Evolutionary conservation across 2,113 vertebrate species (phyloP).

Genomic region (Astur gentilis): DNA sequence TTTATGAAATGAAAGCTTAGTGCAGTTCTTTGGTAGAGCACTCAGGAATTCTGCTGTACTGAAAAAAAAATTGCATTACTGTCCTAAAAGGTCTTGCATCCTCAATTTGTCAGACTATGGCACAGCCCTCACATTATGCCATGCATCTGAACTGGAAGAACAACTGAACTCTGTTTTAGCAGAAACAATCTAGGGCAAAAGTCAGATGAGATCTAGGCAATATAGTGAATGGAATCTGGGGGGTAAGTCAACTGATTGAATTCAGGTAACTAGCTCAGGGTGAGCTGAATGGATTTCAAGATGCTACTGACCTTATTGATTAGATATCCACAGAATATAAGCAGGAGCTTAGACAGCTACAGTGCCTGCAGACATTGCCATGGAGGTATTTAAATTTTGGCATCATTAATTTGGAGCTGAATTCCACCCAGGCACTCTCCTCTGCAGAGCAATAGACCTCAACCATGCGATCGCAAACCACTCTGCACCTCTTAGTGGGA

Average conservation of each 20-base stretch:
- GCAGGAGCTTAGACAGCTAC: neutral
- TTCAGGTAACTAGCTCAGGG: neutral
- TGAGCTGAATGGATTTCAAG: neutral
- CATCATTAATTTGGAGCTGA: neutral
- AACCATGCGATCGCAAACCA: fast-evolving
- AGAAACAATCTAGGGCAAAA: neutral
- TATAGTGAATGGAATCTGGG: neutral
- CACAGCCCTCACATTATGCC: neutral
- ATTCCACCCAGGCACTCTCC: neutral
- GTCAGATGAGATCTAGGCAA: neutral
- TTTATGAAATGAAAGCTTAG: neutral
- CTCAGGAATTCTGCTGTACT: neutral
- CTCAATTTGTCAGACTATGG: neutral
- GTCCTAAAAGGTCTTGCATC: neutral
- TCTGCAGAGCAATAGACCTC: neutral
- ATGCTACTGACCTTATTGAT: neutral
- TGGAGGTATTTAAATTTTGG: neutral
- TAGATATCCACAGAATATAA: neutral
- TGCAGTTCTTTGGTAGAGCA: neutral
- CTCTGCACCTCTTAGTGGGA: neutral
- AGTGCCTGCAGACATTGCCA: neutral
- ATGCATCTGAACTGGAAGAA: neutral
- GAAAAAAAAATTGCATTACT: neutral
- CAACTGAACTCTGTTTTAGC: neutral
- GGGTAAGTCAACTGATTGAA: neutral